Percentiles rank a stretch among this genome's conserved stretches.
Conservation (phyloP, 2,888 invertebrate genomes). For the Osmoderma eremita region DNA sequence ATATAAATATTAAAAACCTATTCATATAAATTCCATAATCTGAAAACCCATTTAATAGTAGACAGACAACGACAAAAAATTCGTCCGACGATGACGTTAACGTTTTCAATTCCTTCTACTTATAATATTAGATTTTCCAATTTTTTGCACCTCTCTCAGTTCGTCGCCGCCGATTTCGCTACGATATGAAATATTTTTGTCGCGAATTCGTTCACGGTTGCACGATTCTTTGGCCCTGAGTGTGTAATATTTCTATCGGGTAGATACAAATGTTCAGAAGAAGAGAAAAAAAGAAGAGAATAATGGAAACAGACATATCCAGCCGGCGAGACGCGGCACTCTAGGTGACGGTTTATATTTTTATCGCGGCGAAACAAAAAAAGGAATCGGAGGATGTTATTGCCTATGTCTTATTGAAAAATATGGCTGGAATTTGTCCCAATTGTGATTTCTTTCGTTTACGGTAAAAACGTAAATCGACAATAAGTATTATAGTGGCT, state of each 20-base stretch:
- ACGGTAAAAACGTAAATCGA: background rate
- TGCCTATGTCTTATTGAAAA: conserved; percentile 27
- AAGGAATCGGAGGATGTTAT: conserved; percentile 22
- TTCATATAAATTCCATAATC: no score
- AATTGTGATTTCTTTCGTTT: conserved; percentile 15
- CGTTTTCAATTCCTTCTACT: conserved; percentile 4
- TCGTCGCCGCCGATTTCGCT: background rate
- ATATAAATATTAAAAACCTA: no score
- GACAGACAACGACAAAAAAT: no score
- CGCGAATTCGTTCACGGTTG: conserved; percentile 23
- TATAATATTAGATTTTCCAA: conserved; percentile 27
- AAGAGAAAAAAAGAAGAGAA: background rate
- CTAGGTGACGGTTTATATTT: conserved; percentile 23
- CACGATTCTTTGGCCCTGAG: conserved; percentile 3
- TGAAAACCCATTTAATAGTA: no score
- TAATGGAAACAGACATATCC: conserved; percentile 21
- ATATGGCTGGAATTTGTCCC: conserved; percentile 22
- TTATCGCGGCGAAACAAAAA: conserved; percentile 28
- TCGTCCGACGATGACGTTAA: background rate
- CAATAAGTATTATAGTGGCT: no score
- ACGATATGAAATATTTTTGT: conserved; percentile 33
- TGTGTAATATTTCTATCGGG: conserved; percentile 1
- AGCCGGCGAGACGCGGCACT: conserved; percentile 10
- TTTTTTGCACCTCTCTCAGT: background rate
- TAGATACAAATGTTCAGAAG: conserved; percentile 20